A percentile compares a stretch with the other conserved stretches of the same genome.
phyloP scores from a whole-genome alignment of 2,888 invertebrate species.

The Punctoribates punctum region DNA sequence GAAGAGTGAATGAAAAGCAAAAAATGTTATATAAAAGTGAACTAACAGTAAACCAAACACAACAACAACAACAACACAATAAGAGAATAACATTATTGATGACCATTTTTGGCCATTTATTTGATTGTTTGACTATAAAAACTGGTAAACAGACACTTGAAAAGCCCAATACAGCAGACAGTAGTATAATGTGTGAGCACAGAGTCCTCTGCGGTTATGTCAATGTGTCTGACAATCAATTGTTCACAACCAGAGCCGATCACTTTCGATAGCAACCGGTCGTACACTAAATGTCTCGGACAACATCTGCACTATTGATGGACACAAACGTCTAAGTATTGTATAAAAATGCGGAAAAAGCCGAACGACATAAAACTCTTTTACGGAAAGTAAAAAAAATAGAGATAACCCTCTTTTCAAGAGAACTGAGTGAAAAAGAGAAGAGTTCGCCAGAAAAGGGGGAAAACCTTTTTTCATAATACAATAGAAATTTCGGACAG shows the following conservation, averaged over 20 bases:
- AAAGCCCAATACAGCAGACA: constrained; percentile 3
- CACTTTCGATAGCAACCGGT: neutral
- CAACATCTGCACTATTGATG: constrained; percentile 27
- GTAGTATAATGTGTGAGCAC: neutral
- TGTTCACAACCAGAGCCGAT: neutral
- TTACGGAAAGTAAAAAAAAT: neutral
- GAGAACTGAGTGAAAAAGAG: neutral
- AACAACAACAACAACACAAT: neutral
- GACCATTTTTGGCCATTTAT: constrained; percentile 24
- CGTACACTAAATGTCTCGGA: neutral
- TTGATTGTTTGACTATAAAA: constrained; percentile 7
- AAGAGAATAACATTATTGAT: constrained; percentile 33
- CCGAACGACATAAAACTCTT: constrained; percentile 14
- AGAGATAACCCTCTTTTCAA: neutral
- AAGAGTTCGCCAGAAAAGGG: neutral
- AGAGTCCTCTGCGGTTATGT: constrained; percentile 16
- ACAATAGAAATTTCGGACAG: constrained; percentile 7
- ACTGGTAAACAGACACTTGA: constrained; percentile 33
- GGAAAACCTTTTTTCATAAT: neutral
- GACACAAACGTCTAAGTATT: constrained; percentile 5
- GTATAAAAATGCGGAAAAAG: constrained; percentile 26
- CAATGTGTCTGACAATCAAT: constrained; percentile 35
- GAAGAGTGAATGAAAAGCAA: neutral
- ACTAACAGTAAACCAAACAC: constrained; percentile 1
- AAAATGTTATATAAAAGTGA: constrained; percentile 27